A percentile compares a stretch with the other conserved stretches of the same genome.
phyloP scores from a whole-genome alignment of 2,888 invertebrate species.

The Luffia ferchaultella region DNA sequence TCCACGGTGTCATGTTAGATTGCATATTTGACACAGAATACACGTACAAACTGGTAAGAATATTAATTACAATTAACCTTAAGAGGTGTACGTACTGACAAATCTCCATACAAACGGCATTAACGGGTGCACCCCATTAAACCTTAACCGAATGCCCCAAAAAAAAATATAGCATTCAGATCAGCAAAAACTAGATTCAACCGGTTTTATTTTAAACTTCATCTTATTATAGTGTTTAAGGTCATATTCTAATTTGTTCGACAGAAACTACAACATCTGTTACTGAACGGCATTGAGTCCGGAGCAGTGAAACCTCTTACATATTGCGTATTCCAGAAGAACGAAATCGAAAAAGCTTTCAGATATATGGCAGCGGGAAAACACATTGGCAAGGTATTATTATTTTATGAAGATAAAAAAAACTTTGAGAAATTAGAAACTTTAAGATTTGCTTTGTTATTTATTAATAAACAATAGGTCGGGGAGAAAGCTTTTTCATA shows the following conservation, averaged over 20 bases:
- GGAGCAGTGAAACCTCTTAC: constrained; percentile 73
- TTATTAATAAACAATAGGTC: no score
- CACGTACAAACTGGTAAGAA: constrained; percentile 40
- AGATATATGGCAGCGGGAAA: constrained; percentile 71
- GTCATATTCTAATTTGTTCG: no score
- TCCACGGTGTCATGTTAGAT: constrained; percentile 63
- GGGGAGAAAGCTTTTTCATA: no score
- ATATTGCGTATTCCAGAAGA: constrained; percentile 63
- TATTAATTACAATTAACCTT: no score
- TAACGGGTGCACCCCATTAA: no score
- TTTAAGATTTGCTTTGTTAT: no score
- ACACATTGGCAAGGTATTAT: constrained; percentile 72
- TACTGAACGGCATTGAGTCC: constrained; percentile 66
- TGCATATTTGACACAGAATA: constrained; percentile 49
- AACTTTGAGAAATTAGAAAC: no score
- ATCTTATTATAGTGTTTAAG: background rate
- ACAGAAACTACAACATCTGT: constrained; percentile 61
- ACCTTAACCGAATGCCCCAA: background rate
- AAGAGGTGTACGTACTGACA: background rate
- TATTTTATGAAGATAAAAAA: background rate
- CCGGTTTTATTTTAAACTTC: background rate
- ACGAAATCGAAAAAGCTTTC: constrained; percentile 71
- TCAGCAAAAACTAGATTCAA: no score
- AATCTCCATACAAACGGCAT: no score
- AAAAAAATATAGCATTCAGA: background rate